These are phyloP conservation scores for Myxocyprinus asiaticus DNA, from an alignment of 2,113 vertebrate genomes.

Conservation along the genomic window DNA sequence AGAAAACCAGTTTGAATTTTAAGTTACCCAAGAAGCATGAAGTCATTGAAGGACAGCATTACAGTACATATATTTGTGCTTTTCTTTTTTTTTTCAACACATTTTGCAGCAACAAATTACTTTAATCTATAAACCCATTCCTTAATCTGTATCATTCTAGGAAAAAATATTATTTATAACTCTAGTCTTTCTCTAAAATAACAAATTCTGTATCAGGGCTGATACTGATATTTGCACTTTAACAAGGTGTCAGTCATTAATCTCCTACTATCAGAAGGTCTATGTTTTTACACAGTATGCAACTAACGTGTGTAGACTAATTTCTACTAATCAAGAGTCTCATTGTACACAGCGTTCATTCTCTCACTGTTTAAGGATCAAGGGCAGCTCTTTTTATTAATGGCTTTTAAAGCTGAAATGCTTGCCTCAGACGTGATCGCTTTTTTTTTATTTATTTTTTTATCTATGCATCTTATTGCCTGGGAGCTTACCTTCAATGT, in stretches of 20 bases:
- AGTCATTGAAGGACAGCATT: no score
- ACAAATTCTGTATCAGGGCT: not conserved
- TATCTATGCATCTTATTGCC: not conserved
- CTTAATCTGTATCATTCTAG: not conserved
- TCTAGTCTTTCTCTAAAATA: not conserved
- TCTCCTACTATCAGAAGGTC: not conserved
- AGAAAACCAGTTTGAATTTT: no score
- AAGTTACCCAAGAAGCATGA: no score
- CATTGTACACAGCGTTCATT: no score
- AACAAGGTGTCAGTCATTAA: not conserved
- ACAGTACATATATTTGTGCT: no score
- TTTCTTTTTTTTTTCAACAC: no score
- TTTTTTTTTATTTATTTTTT: not conserved
- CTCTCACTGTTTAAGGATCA: conserved; percentile 62
- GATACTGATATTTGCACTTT: not conserved
- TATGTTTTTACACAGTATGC: not conserved
- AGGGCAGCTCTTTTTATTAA: conserved; percentile 67
- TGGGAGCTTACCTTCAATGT: not conserved
- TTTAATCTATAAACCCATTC: not conserved
- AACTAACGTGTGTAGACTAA: not conserved
- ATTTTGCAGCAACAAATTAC: no score
- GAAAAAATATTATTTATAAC: not conserved
- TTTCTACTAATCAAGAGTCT: not conserved
- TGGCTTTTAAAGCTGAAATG: conserved; percentile 33
- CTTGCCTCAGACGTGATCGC: conserved; percentile 21